Base-by-base conservation (phyloP, 2,797 vertebrate species). In the Chlorospingus semifuscus region DNA sequence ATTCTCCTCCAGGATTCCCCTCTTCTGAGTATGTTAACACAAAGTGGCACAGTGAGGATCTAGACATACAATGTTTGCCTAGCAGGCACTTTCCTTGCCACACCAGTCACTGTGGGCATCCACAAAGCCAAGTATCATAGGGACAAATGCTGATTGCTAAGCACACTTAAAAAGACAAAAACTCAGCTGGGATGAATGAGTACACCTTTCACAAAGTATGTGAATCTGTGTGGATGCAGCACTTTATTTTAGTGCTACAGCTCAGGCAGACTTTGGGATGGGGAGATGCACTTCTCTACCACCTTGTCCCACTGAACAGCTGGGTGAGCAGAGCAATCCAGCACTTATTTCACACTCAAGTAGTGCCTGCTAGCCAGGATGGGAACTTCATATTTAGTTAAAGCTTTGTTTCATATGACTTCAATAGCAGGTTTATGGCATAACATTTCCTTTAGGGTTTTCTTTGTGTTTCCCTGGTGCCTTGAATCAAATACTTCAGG, bases 1-100 rank as follows among this genome's bases (percentile, higher is more conserved):
- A 50, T 50, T 49, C 49, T 29, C 27, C 49, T 50, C 49, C 27
- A 29, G 34, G 17, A 46, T 42, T 72, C 53, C 17, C 15, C 27
- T 82, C 57, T 82, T 71, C 22, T 0, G 0, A 69, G 17, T 12
- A 21, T 1, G 3, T n/a, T 59, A 82, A 65, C 0, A 0, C 13
- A 16, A 91, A 59, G 23, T 5, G 50, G 22, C 9, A 36, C 17
- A 39, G 8, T 29, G 39, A 61, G 70, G 55, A 83, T 30, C 19
- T 47, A 50, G 18, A 23, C 7, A 13, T 10, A 37, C 5, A 37
- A 27, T 10, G 5, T 46, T 32, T 47, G 27, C 42, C 61, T 53
- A 6, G 15, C 5, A 22, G 57, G 22, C 22, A 32, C 39, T 65
- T 81, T 13, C 20, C 37, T 74, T 24, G 50, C 44, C 36, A 42